phyloP scores from a whole-genome alignment of 2,888 invertebrate species.

The Candidula unifasciata region DNA sequence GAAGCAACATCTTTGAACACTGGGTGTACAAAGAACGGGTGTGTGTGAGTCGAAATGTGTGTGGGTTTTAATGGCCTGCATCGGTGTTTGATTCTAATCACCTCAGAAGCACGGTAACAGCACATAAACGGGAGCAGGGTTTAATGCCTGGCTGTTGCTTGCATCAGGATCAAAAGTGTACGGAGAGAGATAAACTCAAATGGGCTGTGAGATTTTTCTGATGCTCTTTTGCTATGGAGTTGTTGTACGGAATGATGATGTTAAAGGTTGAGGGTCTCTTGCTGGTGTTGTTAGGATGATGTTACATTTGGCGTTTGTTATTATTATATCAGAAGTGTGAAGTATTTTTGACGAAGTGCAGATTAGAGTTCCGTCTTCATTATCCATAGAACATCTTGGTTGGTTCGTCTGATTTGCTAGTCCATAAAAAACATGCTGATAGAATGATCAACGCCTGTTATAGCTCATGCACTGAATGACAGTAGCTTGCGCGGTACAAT shows the following conservation, averaged over 20 bases:
- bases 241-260: neutral
- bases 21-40: constrained; percentile 15
- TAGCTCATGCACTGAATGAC: too few species aligned
- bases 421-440: too few species aligned
- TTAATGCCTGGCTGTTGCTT: constrained; percentile 5
- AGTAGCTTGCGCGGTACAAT: too few species aligned
- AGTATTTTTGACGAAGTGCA: neutral
- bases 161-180: constrained; percentile 16
- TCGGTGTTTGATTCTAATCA: constrained; percentile 8
- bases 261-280: neutral
- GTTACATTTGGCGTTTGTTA: neutral
- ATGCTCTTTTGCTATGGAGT: neutral
- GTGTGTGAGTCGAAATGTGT: constrained; percentile 21
- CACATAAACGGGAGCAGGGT: constrained; percentile 18
- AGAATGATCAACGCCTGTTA: too few species aligned
- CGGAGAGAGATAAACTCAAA: neutral
- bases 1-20: neutral
- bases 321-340: neutral
- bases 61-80: constrained; percentile 32
- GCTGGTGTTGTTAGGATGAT: neutral
- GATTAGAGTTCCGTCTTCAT: neutral
- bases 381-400: too few species aligned
- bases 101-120: neutral
- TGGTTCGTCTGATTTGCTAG: too few species aligned
- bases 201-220: neutral